Evolutionary conservation across 1,140 invertebrate species (phyloP), one percentile per base, ranked within the genome.

Genomic region (Brachionus manjavacas): DNA sequence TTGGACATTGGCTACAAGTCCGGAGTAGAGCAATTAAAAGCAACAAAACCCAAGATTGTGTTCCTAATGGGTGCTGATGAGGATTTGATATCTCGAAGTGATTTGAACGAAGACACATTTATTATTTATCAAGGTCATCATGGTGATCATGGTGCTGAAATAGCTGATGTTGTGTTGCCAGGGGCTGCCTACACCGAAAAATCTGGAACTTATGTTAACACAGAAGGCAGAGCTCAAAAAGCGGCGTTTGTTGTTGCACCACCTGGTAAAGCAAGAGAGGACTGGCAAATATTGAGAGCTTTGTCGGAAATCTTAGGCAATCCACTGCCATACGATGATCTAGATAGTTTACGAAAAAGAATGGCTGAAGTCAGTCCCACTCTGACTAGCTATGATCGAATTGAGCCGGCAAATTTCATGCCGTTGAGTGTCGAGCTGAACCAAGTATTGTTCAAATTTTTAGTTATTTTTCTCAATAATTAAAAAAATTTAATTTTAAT

Each of bases 111-210:
- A 14, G 91, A 92, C 76, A 94, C 95, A 85, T 94, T 94, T 85
- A 92, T 99, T 79, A 93, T 99, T 86, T 99, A 99, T 89, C 95
- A 97, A 92, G 95, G 91, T 89, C 83, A 43, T 91, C 97, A 98
- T 90, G 97, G 97, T 78, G 97, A 99, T 89, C 91, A 90, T 85
- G 97, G 97, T 85, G 97, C 97, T 11, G 89, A 92, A 76, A 94
- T 96, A 85, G 96, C 97, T 83, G 97, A 99, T 90, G 92, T 95
- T 16, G 92, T 99, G 84, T 91, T 99, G 3, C 96, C 97, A 20
- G 97, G 89, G 83, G 95, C 95, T n/a, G 96, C 97, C 0, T 99
- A 98, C 88, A 99, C 97, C 1, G 97, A 99, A 91, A 99, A 99
- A 90, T 93, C 95, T 89, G 96, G 91, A 8, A 98, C 94, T 14